Percentiles rank a stretch among this genome's conserved stretches.
Conservation (phyloP, 1,140 invertebrate species). For the Plectrocnemia conspersa region DNA sequence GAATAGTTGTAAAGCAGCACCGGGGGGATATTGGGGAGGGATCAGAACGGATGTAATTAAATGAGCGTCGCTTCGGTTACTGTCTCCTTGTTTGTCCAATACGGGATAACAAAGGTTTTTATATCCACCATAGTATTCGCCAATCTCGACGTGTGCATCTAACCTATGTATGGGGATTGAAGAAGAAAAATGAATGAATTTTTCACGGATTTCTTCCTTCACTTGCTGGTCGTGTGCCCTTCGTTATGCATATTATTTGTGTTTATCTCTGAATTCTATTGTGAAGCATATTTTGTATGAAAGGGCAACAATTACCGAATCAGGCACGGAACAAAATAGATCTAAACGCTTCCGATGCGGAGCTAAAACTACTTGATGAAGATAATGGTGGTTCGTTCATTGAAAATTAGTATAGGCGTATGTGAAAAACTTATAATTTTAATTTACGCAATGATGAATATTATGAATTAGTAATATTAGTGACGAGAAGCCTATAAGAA, state of each 20-base stretch:
- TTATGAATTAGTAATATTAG: too few species aligned
- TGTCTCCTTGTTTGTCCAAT: background rate
- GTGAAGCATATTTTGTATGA: background rate
- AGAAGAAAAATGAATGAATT: background rate
- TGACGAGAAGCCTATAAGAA: too few species aligned
- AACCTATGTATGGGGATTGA: too few species aligned
- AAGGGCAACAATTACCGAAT: background rate
- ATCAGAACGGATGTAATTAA: slow-evolving; percentile 28
- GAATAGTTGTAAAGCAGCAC: background rate
- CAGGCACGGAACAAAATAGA: background rate
- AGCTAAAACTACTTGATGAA: too few species aligned
- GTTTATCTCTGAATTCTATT: background rate
- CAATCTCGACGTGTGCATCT: too few species aligned
- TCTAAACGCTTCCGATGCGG: too few species aligned
- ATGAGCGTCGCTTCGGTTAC: slow-evolving; percentile 21
- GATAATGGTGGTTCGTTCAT: too few species aligned
- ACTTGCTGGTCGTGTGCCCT: slow-evolving; percentile 12
- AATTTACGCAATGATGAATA: too few species aligned
- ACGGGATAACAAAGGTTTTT: background rate
- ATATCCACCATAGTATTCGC: background rate
- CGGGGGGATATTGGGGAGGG: background rate
- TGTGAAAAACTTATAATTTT: too few species aligned
- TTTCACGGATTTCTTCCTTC: slow-evolving; percentile 15
- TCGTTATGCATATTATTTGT: slow-evolving; percentile 15
- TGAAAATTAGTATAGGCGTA: too few species aligned